Base-by-base conservation (phyloP, 2,888 invertebrate genomes). In the Leucophenga montana region DNA sequence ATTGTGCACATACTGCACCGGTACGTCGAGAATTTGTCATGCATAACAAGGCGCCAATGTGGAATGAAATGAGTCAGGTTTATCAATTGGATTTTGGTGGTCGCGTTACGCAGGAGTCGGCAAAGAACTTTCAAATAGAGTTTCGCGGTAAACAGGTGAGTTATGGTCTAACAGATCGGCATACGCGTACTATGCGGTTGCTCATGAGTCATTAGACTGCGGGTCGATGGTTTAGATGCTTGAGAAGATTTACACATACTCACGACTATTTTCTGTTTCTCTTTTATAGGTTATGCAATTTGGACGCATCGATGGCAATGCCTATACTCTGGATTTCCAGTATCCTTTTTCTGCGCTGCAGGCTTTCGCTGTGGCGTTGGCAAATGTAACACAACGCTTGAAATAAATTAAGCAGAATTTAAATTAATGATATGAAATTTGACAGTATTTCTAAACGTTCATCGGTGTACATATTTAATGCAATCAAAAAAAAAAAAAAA, bases 51-150 rank as follows among this genome's bases (percentile, higher is more conserved):
- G 92, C 92, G 70, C 97, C 97, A 14, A 94, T 97, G 92, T 99
- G 99, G 99, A 99, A 99, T 89, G 99, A 99, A 89, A 96, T 95
- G 89, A 97, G 97, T 87, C 99, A 99, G 89, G 99, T 99, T 14
- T 99, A 99, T 90, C 99, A 99, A 87, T 91, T 99, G 57, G 99
- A 99, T 90, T 99, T 99, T 90, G 99, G 99, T 4, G 99, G 99
- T 13, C 91, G 99, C 77, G 99, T 99, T 71, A 99, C 99, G 3
- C 99, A 99, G 89, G 99, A 99, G 89, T 98, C 98, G 56, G 99
- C 99, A 16, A 99, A 99, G 90, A 99, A 99, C 90, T 99, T 99
- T 89, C 99, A 99, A 90, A 98, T 99, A 70, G 98, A 98, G 89
- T 97, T 96, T 88, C 93, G 95, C 79, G 97, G 96, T 75, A 97